phyloP scores from a whole-genome alignment of 1,140 invertebrate species.

The Tetraneura akinire region DNA sequence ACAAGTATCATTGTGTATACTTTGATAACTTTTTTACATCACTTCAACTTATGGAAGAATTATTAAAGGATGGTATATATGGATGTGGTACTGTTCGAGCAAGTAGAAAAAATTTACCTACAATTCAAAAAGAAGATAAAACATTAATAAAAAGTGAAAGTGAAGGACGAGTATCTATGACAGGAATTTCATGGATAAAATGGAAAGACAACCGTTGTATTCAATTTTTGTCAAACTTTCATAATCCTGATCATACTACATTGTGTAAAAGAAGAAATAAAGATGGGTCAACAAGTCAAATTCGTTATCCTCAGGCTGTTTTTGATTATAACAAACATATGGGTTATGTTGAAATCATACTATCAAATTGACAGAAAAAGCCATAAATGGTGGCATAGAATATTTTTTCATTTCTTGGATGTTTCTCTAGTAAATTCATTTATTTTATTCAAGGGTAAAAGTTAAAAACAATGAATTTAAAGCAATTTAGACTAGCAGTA shows the following conservation, averaged over 20 bases:
- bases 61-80: background rate
- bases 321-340: slow-evolving; percentile 56
- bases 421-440: slow-evolving; percentile 55
- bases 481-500: background rate
- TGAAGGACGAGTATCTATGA: slow-evolving; percentile 51
- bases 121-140: slow-evolving; percentile 31
- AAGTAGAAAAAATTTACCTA: background rate
- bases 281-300: slow-evolving; percentile 39
- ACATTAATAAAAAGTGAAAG: slow-evolving; percentile 54
- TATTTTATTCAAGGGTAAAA: background rate
- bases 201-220: slow-evolving; percentile 14
- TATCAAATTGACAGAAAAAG: slow-evolving; percentile 55
- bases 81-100: background rate
- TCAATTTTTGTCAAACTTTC: slow-evolving; percentile 56
- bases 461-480: background rate
- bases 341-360: slow-evolving; percentile 54
- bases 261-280: slow-evolving; percentile 56
- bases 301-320: slow-evolving; percentile 53
- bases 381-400: slow-evolving; percentile 56
- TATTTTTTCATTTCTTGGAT: slow-evolving; percentile 57
- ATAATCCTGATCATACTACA: slow-evolving; percentile 48
- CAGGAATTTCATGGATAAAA: background rate
- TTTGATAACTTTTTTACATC: slow-evolving; percentile 10
- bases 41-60: background rate
- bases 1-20: slow-evolving; percentile 1